Evolutionary conservation across 2,888 invertebrate genomes (phyloP), one percentile per base, ranked within the genome.

Genomic region (Drosophila vallismaia): DNA sequence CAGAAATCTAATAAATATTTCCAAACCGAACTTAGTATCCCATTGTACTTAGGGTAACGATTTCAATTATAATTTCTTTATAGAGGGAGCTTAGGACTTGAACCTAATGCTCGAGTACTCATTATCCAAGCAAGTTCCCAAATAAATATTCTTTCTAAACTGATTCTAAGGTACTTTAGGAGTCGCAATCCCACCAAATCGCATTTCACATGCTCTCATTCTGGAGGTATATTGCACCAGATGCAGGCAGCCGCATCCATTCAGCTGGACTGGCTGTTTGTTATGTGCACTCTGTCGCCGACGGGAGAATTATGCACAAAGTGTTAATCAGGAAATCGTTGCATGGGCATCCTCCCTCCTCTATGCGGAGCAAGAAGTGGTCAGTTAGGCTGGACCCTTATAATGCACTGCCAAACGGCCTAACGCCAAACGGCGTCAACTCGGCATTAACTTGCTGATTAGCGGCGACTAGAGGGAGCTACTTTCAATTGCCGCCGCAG

Each of bases 271-370:
- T 64, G 28, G 78, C 70, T 81, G 71, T 85, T 83, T 87, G 86
- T 75, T 82, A 84, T 86, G 86, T 79, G 67, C 73, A 68, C 74
- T 72, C 55, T 79, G 88, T 88, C 79, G 89, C 88, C 84, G 76
- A 78, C 80, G 88, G 88, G 77, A 76, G 74, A 88, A 86, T 79
- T 77, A 84, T 79, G 79, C 86, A 83, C 79, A 90, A 89, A 89
- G 90, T 89, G 89, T 89, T 90, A 90, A 90, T 89, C 90, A 90
- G 90, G 89, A 90, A 90, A 89, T 84, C 74, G 88, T 74, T 69
- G 75, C 76, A 74, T 59, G 74, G 52, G 46, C 50, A 67, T 28
- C 38, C 2, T n/a, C 36, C 44, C 50, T 40, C 14, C 38, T 45
- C 10, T 10, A 14, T 53, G n/a, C 26, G 45, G 45, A 24, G 14